Percentiles rank a stretch among this genome's conserved stretches.
Evolutionary conservation across 1,140 invertebrate genomes (phyloP).

Genomic region (Conus betulinus): DNA sequence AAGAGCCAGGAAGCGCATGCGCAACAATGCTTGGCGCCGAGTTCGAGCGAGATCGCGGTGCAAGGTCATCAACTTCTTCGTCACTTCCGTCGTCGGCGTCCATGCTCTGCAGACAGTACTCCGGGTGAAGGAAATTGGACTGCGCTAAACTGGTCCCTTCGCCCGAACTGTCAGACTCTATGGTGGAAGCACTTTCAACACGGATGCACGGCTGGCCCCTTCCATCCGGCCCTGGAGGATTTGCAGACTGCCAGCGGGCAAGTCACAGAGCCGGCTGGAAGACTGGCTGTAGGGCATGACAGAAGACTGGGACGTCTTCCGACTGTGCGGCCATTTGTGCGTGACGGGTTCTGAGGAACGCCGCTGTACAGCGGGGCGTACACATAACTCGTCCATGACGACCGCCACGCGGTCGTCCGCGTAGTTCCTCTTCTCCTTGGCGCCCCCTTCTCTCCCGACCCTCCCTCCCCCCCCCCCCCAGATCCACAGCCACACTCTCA

Average conservation of each 20-base stretch:
- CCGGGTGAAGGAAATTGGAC: conserved; percentile 23
- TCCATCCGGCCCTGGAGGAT: not conserved
- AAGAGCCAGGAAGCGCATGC: conserved; percentile 30
- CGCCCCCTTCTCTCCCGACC: not conserved
- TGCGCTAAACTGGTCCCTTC: not conserved
- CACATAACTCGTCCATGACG: not conserved
- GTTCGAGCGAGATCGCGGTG: conserved; percentile 27
- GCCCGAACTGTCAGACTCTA: conserved; percentile 6
- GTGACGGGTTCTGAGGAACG: not conserved
- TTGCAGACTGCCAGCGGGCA: not conserved
- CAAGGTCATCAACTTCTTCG: not conserved
- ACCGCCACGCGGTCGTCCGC: not conserved
- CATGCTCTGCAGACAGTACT: not conserved
- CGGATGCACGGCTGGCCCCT: not conserved
- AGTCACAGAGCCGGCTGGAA: not conserved
- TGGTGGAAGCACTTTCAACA: conserved; percentile 26
- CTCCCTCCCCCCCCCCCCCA: not conserved
- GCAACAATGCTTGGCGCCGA: conserved; percentile 26
- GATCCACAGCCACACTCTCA: not conserved
- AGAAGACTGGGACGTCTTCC: not conserved
- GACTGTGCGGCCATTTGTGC: not conserved
- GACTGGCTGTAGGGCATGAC: not conserved
- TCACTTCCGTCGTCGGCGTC: not conserved
- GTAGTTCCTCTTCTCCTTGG: not conserved
- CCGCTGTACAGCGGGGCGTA: not conserved